A percentile compares a stretch with the other conserved stretches of the same genome.
phyloP scores from a whole-genome alignment of 2,113 vertebrate species.

The Actenoides hombroni region DNA sequence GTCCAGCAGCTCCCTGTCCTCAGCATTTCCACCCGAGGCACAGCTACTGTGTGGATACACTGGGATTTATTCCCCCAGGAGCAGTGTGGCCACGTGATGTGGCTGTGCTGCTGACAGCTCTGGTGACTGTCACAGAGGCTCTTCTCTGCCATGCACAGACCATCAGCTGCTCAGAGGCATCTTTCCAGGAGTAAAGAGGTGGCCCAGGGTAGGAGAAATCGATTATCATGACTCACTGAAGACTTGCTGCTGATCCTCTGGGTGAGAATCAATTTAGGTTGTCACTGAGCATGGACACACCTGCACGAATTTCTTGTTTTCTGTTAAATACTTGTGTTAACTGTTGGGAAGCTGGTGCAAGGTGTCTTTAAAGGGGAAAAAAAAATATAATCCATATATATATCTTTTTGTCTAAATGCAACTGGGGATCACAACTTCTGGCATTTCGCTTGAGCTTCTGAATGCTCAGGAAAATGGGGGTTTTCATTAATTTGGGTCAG shows the following conservation, averaged over 20 bases:
- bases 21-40: accelerated
- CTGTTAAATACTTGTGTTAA: not conserved
- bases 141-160: not conserved
- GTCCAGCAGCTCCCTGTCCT: not conserved
- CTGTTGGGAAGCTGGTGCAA: not conserved
- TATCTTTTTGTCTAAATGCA: too few relatives aligned
- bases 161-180: not conserved
- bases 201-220: not conserved
- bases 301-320: not conserved
- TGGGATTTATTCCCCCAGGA: not conserved
- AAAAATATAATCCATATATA: not conserved
- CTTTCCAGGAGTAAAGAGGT: not conserved
- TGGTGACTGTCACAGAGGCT: not conserved
- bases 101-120: not conserved
- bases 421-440: not conserved
- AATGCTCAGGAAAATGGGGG: not conserved
- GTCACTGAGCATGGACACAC: not conserved
- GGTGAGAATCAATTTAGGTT: not conserved
- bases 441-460: not conserved
- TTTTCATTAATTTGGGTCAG: too few relatives aligned
- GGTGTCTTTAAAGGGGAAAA: not conserved
- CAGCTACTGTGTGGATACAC: accelerated
- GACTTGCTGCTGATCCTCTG: not conserved
- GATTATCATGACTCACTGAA: accelerated
- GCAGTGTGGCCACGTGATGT: accelerated